Base-by-base conservation (phyloP, 2,797 vertebrate genomes). In the Semotilus atromaculatus region DNA sequence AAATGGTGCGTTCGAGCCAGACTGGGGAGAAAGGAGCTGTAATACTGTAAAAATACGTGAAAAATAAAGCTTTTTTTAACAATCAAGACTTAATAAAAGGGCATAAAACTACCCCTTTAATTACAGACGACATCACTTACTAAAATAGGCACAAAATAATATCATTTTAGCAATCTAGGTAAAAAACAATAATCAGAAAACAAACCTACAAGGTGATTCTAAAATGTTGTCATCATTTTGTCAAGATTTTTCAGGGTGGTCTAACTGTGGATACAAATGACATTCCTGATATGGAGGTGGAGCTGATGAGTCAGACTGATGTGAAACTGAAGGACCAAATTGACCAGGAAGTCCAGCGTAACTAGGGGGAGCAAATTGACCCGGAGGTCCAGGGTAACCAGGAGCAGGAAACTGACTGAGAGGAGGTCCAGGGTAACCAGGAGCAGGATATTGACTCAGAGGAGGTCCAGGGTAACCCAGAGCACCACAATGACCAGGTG, bases 211-310 rank as follows among this genome's bases (percentile, higher is more conserved):
- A 64, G 40, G 5, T 66, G 38, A 66, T 23, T 66, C 26, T 26
- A 66, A 19, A 62, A 64, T 45, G 0, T 45, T 45, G 43, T 11
- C 43, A 13, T 43, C 4, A 79, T 21, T 60, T 67, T 71, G 9
- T 73, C 38, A 80, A 34, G 75, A 72, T 83, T 79, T 62, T 77
- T 75, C 40, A 26, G 9, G 34, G 16, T 60, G 58, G 5, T 84
- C 71, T 23, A 66, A 6, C 19, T 80, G 58, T 76, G 78, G 85
- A 48, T 86, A 79, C 34, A 79, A 81, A 62, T 64, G 51, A 78
- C 67, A 84, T 6, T 72, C 73, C 23, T 84, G 53, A 55, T 83
- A 76, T 3, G 85, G 40, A 64, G 84, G 81, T 43, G 78, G 78
- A 29, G 66, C 76, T 51, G 64, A 40, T 8, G 36, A 19, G 7